phyloP scores from a whole-genome alignment of 2,888 invertebrate genomes.

The Hedya salicella region DNA sequence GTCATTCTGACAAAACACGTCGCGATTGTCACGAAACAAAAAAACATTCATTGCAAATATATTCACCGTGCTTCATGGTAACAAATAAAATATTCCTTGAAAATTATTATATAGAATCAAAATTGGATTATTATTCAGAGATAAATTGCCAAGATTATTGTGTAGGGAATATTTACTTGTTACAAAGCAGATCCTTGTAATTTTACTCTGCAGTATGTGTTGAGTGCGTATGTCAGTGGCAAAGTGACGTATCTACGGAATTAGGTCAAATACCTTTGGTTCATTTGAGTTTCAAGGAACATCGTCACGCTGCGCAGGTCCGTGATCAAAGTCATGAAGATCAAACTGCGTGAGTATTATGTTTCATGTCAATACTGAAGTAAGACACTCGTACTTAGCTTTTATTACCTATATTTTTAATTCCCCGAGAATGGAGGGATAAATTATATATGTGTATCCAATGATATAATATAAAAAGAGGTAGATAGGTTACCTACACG shows the following conservation, averaged over 20 bases:
- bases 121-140: too few relatives aligned
- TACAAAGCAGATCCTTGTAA: neutral
- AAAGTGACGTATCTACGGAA: slow-evolving; percentile 40
- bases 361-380: too few relatives aligned
- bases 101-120: too few relatives aligned
- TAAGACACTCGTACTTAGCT: too few relatives aligned
- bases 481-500: too few relatives aligned
- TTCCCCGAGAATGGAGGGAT: too few relatives aligned
- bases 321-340: slow-evolving; percentile 83
- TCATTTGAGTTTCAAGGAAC: slow-evolving; percentile 57
- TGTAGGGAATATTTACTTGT: too few relatives aligned
- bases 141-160: too few relatives aligned
- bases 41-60: slow-evolving; percentile 33
- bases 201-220: slow-evolving; percentile 25
- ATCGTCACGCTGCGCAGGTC: slow-evolving; percentile 79
- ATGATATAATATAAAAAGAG: too few relatives aligned
- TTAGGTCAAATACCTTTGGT: slow-evolving; percentile 41
- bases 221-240: slow-evolving; percentile 43
- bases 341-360: slow-evolving; percentile 80
- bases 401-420: too few relatives aligned
- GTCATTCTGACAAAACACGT: slow-evolving; percentile 31
- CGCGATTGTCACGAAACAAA: slow-evolving; percentile 39
- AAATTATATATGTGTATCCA: too few relatives aligned
- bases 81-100: slow-evolving; percentile 12
- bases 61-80: slow-evolving; percentile 16